Percentiles rank a stretch among this genome's conserved stretches.
Conservation (phyloP, 2,113 vertebrate genomes). For the Coptodon bakossiorum region DNA sequence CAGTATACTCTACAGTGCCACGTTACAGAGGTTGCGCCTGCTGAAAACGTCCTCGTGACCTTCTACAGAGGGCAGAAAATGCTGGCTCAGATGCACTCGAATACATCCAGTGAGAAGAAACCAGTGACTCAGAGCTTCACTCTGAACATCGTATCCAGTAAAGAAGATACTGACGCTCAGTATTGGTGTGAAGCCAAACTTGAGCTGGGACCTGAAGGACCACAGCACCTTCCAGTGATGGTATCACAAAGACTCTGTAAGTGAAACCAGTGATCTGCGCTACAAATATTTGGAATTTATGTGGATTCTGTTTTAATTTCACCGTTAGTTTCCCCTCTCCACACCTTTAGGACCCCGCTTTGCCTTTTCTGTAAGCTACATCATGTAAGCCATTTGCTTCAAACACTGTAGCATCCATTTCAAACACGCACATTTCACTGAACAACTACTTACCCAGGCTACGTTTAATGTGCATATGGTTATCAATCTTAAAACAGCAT, state of each 20-base stretch:
- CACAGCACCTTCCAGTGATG: background rate
- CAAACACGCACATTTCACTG: background rate
- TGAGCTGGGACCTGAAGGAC: constrained; percentile 44
- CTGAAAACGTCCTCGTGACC: constrained; percentile 19
- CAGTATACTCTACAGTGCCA: constrained; percentile 56
- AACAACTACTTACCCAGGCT: background rate
- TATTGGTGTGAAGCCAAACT: constrained; percentile 58
- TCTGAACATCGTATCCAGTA: background rate
- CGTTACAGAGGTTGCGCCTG: constrained; percentile 42
- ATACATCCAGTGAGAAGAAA: rapidly evolving
- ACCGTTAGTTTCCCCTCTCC: background rate
- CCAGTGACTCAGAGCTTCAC: constrained; percentile 44
- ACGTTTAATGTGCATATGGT: background rate
- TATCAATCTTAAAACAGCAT: background rate
- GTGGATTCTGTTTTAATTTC: background rate
- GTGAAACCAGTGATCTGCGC: background rate
- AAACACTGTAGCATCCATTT: background rate
- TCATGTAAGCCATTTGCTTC: background rate
- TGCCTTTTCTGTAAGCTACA: background rate
- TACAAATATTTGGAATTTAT: background rate
- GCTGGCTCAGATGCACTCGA: background rate
- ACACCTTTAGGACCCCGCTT: background rate
- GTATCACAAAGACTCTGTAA: constrained; percentile 49
- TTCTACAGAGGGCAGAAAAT: constrained; percentile 31
- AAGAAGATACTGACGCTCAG: constrained; percentile 20